Evolutionary conservation across 2,888 invertebrate species (phyloP).

Genomic region (Invenusta paracnida): DNA sequence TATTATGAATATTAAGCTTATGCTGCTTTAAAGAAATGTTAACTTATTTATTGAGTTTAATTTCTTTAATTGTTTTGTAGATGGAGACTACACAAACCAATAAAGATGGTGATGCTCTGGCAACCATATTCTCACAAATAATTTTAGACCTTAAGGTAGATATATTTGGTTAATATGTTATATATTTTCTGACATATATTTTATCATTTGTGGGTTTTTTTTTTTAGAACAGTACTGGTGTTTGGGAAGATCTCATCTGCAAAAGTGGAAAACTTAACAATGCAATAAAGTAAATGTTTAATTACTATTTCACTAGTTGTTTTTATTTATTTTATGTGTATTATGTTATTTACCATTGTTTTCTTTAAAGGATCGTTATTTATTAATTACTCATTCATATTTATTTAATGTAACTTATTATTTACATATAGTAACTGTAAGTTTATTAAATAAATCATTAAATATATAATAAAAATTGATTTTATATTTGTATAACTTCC

Average conservation of each 20-base stretch:
- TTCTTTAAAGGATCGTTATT: not conserved
- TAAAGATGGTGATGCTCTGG: not conserved
- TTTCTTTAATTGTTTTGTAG: not conserved
- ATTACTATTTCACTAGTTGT: not conserved
- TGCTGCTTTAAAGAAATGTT: no score
- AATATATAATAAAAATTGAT: no score
- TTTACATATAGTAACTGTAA: no score
- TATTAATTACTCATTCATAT: no score
- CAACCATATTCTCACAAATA: not conserved
- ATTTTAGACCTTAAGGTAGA: not conserved
- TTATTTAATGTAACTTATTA: no score
- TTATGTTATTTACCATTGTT: not conserved
- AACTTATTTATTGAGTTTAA: no score
- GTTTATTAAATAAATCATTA: no score
- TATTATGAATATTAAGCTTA: no score
- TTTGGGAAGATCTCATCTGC: conserved; percentile 89
- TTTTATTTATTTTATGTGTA: not conserved
- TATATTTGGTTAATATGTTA: no score
- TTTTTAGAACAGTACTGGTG: conserved; percentile 83
- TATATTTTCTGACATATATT: not conserved
- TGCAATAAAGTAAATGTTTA: conserved; percentile 75
- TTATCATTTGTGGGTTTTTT: no score
- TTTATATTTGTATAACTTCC: no score
- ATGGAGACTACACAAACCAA: not conserved
- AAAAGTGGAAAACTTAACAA: conserved; percentile 90